Evolutionary conservation across 1,140 invertebrate species (phyloP).

Genomic region (Sminthurinus signatus): DNA sequence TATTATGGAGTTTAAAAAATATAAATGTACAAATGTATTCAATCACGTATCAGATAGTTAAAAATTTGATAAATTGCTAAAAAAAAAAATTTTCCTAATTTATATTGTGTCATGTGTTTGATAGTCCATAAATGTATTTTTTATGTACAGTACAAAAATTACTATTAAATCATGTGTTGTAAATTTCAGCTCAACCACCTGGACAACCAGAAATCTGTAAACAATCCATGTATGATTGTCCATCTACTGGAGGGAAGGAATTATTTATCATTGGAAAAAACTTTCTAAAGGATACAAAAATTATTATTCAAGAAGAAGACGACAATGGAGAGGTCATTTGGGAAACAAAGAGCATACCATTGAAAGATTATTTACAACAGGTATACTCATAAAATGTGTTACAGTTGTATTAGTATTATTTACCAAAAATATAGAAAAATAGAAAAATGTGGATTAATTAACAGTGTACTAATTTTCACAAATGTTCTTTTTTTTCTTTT

Average conservation of each 20-base stretch:
- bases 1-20: background rate
- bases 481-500: background rate
- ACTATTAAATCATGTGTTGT: too few relatives aligned
- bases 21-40: too few relatives aligned
- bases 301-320: slow-evolving; percentile 70
- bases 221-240: slow-evolving; percentile 74
- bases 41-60: too few relatives aligned
- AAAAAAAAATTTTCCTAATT: too few relatives aligned
- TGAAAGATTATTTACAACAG: slow-evolving; percentile 77
- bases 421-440: background rate
- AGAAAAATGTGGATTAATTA: background rate
- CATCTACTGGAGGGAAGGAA: slow-evolving; percentile 75
- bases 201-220: slow-evolving; percentile 93
- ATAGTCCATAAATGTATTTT: too few relatives aligned
- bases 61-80: too few relatives aligned
- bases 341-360: slow-evolving; percentile 68
- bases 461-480: background rate
- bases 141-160: too few relatives aligned
- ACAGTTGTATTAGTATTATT: too few relatives aligned
- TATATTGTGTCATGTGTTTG: too few relatives aligned
- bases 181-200: slow-evolving; percentile 77
- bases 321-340: slow-evolving; percentile 55
- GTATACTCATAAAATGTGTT: too few relatives aligned
- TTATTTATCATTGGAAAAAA: slow-evolving; percentile 94
- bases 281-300: slow-evolving; percentile 87